A percentile compares a stretch with the other conserved stretches of the same genome.
phyloP scores from a whole-genome alignment of 2,888 invertebrate genomes.

The Toxonevra muliebris region DNA sequence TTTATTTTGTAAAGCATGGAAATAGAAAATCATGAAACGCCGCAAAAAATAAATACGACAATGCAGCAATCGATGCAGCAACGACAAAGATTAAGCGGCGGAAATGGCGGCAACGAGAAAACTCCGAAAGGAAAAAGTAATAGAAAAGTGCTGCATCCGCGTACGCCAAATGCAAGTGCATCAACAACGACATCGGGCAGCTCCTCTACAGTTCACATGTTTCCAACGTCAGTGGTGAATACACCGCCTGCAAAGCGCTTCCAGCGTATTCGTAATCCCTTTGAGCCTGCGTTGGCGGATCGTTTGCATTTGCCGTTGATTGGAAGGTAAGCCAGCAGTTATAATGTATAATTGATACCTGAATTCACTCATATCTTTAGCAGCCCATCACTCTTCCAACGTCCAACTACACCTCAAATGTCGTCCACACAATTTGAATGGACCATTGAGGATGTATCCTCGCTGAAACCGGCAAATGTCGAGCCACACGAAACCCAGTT shows the following conservation, averaged over 20 bases:
- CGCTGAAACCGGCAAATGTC: constrained; percentile 71
- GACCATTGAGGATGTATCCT: constrained; percentile 76
- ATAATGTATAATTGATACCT: constrained; percentile 2
- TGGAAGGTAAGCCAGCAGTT: constrained; percentile 56
- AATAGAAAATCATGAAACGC: constrained; percentile 27
- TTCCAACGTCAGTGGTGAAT: constrained; percentile 46
- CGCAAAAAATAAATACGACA: constrained; percentile 32
- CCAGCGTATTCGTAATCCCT: constrained; percentile 71
- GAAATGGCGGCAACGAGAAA: constrained; percentile 14
- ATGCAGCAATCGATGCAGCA: constrained; percentile 28
- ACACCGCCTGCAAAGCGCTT: constrained; percentile 70
- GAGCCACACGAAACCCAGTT: constrained; percentile 69
- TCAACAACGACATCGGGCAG: constrained; percentile 29
- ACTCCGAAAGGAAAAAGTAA: constrained; percentile 31
- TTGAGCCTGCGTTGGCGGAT: constrained; percentile 70
- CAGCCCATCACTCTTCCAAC: constrained; percentile 63
- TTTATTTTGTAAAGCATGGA: constrained; percentile 35
- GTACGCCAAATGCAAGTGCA: constrained; percentile 34
- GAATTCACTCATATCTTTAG: constrained; percentile 10
- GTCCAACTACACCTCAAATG: constrained; percentile 57
- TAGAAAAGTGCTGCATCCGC: constrained; percentile 46
- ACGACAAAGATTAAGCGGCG: constrained; percentile 20
- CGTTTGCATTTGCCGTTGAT: constrained; percentile 71
- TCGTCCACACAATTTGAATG: constrained; percentile 69
- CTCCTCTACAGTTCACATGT: constrained; percentile 42